Conservation (phyloP, 2,797 vertebrate species). For the Gallirallus australis region DNA sequence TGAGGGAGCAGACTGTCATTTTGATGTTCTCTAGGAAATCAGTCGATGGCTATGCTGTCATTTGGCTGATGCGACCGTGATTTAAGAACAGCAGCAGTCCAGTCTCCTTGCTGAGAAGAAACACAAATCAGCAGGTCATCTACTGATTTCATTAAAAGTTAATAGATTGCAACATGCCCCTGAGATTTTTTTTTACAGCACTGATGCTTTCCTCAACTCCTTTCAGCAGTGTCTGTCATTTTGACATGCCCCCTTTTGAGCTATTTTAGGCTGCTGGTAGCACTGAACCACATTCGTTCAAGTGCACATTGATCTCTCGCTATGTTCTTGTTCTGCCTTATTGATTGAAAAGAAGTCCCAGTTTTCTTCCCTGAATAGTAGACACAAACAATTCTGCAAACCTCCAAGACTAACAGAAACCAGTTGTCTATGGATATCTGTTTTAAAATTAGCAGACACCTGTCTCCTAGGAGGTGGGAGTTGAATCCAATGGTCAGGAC, state of each 20-base stretch:
- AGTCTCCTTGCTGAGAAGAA: constrained; percentile 62
- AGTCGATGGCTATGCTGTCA: neutral
- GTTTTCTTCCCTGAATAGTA: constrained; percentile 21
- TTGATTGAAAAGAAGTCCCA: constrained; percentile 20
- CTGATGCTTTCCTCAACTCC: constrained; percentile 9
- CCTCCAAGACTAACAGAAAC: neutral
- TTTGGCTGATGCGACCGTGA: constrained; percentile 19
- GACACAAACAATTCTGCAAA: neutral
- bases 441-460: neutral
- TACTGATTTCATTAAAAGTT: constrained; percentile 73
- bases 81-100: constrained; percentile 51
- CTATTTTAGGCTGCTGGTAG: constrained; percentile 41
- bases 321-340: constrained; percentile 18
- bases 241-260: constrained; percentile 24
- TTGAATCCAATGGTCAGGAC: neutral
- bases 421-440: neutral
- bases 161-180: constrained; percentile 63
- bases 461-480: neutral
- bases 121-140: constrained; percentile 60
- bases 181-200: constrained; percentile 42
- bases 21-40: constrained; percentile 57
- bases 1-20: neutral
- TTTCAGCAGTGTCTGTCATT: constrained; percentile 36
- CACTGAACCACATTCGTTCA: constrained; percentile 13
- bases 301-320: constrained; percentile 43